phyloP scores from a whole-genome alignment of 2,888 invertebrate species.

The Kuschelorhynchus macadamiae region DNA sequence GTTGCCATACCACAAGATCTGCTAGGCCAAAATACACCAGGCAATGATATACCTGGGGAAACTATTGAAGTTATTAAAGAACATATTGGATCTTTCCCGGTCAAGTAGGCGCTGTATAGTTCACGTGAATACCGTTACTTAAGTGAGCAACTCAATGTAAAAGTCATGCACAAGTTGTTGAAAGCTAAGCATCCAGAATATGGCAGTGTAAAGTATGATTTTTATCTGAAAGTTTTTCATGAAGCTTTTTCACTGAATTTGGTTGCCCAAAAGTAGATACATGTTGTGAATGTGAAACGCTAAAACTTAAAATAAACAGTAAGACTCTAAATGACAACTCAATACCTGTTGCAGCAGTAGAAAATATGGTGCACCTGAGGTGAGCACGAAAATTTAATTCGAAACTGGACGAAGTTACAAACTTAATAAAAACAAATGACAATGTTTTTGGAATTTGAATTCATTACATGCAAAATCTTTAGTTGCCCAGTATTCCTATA shows the following conservation, averaged over 20 bases:
- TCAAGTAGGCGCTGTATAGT: slow-evolving; percentile 1
- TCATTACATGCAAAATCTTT: too few relatives aligned
- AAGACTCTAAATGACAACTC: background rate
- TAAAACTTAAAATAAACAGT: slow-evolving; percentile 8
- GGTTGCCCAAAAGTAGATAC: slow-evolving; percentile 1
- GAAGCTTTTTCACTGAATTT: slow-evolving; percentile 14
- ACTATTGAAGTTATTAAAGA: slow-evolving; percentile 10
- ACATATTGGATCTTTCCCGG: slow-evolving; percentile 1
- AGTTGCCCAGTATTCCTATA: too few relatives aligned
- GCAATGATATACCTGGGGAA: slow-evolving; percentile 1
- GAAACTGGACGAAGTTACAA: slow-evolving; percentile 3
- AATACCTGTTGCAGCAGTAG: background rate
- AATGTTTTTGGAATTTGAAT: too few relatives aligned
- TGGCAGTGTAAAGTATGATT: slow-evolving; percentile 7
- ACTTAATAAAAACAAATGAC: too few relatives aligned
- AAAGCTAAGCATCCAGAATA: slow-evolving; percentile 7
- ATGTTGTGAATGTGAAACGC: background rate
- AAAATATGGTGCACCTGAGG: background rate
- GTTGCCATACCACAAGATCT: slow-evolving; percentile 5
- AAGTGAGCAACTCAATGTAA: slow-evolving; percentile 8
- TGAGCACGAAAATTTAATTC: slow-evolving; percentile 2
- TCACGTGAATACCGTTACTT: slow-evolving; percentile 12
- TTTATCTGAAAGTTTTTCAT: slow-evolving; percentile 2
- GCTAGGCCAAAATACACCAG: slow-evolving; percentile 1
- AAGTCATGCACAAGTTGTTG: slow-evolving; percentile 3